Conservation (phyloP, 1,140 invertebrate species). For the Philopotamus ludificatus region DNA sequence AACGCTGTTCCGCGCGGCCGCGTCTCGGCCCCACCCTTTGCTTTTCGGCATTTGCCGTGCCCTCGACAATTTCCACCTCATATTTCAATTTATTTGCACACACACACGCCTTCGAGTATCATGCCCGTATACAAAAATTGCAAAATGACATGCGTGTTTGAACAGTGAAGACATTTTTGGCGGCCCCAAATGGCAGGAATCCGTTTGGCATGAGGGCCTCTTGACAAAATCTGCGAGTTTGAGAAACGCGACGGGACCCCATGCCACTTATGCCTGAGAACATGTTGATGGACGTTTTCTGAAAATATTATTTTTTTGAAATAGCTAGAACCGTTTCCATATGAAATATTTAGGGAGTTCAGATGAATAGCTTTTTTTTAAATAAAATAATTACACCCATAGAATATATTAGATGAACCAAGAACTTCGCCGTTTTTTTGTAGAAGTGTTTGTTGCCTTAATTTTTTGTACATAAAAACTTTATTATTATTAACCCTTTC, state of each 20-base stretch:
- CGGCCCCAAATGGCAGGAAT: background rate
- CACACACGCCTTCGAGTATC: background rate
- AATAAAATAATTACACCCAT: too few species aligned
- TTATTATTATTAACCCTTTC: too few species aligned
- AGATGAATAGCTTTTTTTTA: too few species aligned
- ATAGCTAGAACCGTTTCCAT: too few species aligned
- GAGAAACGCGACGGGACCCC: background rate
- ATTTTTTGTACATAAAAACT: too few species aligned
- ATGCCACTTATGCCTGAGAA: slow-evolving; percentile 5
- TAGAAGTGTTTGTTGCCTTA: too few species aligned
- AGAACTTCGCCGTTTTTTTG: too few species aligned
- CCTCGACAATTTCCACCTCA: slow-evolving; percentile 22
- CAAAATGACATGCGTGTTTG: slow-evolving; percentile 19
- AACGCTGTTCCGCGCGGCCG: slow-evolving; percentile 14
- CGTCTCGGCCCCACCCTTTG: slow-evolving; percentile 8
- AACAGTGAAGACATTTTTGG: slow-evolving; percentile 11
- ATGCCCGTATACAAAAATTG: slow-evolving; percentile 13
- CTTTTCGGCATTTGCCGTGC: slow-evolving; percentile 1
- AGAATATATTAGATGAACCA: too few species aligned
- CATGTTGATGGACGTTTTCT: background rate
- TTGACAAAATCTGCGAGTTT: too few species aligned
- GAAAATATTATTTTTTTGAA: too few species aligned
- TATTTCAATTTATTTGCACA: slow-evolving; percentile 21
- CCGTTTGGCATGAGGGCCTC: background rate
- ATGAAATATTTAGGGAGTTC: too few species aligned